Base-by-base conservation (phyloP, 1,140 invertebrate genomes). In the Colletes gigas region DNA sequence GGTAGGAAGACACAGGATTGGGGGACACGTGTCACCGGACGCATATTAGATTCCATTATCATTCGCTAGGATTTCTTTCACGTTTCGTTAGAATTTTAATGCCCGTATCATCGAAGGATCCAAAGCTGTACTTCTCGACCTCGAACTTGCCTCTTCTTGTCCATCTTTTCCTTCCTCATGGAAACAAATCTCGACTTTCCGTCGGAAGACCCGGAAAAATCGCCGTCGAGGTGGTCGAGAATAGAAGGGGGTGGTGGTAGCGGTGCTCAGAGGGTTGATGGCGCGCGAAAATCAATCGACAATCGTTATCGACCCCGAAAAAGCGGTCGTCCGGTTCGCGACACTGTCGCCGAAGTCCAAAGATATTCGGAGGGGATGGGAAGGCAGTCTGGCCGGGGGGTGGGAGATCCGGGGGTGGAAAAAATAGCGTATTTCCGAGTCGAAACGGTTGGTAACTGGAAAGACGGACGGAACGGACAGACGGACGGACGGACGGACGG, bases 331-430 rank as follows among this genome's bases (percentile, higher is more conserved):
- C 10, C 62, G 30, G 39, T 70, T 9, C 21, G 68, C 21, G 65
- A 47, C 63, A 21, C 57, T 19, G 57, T 66, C 63, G 14, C 12
- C 5, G n/a, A 50, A 55, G 75, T 78, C 82, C 82, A 76, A 84
- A 69, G 77, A 83, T 80, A 57, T 52, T 62, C 65, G 19, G 14
- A 1, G 52, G 63, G 30, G 65, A 77, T 50, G 50, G 75, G 74
- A 63, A 73, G n/a, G 47, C 17, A 70, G 17, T 59, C 30, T 21
- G 52, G 52, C 47, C 52, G 63, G 50, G 55, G 68, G 71, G 55
- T 59, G 15, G 52, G 63, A 14, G 30, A 44, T n/a, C n/a, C n/a
- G 41, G 41, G 41, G 63, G 63, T 7, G 41, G 17, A 14, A 44
- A 67, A 67, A 50, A 50, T 50, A 50, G n/a, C 44, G 39, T 9